Base-by-base conservation (phyloP, 2,888 invertebrate species). In the Esperia sulphurella region DNA sequence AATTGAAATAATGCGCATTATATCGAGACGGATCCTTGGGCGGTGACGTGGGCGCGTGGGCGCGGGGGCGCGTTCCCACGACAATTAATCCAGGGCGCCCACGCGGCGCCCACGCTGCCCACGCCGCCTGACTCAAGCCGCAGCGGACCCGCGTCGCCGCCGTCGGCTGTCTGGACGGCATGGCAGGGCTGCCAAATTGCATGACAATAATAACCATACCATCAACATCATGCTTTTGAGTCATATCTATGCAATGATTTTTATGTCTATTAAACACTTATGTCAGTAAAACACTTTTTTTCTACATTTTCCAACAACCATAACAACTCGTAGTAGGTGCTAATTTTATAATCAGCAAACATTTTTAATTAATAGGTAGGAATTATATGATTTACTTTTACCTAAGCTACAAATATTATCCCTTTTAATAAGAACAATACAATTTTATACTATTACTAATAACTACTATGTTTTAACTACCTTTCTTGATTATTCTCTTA, bases 41-140 rank as follows among this genome's bases (percentile, higher is more conserved):
- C 21, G 21, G 21, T 21, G 21, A 21, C 21, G 21, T 21, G 21
- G 35, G 35, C 6, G 35, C 14, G 40, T 30, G 39, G 40, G 14
- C 29, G 42, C 48, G 40, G 51, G 50, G 57, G 61, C 51, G 53
- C 66, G 74, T 87, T 88, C 87, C 79, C 87, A 88, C 87, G 86
- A 77, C 76, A 83, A 87, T 88, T 85, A 85, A 78, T 73, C 75
- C 75, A 21, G 21, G 21, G 21, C 21, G 21, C 21, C 21, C 21
- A 21, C 21, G 21, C 21, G 21, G 78, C 77, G 71, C 70, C 61
- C 65, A 53, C 57, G 61, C 58, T 63, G 63, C 70, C 65, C 63
- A 64, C 67, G 52, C 71, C 57, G 53, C 46, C 40, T 49, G 49
- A 46, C 31, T 49, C 45, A 48, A 21, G 21, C 21, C 21, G 5